Base-by-base conservation (phyloP, 2,113 vertebrate genomes). In the Chaenocephalus aceratus region DNA sequence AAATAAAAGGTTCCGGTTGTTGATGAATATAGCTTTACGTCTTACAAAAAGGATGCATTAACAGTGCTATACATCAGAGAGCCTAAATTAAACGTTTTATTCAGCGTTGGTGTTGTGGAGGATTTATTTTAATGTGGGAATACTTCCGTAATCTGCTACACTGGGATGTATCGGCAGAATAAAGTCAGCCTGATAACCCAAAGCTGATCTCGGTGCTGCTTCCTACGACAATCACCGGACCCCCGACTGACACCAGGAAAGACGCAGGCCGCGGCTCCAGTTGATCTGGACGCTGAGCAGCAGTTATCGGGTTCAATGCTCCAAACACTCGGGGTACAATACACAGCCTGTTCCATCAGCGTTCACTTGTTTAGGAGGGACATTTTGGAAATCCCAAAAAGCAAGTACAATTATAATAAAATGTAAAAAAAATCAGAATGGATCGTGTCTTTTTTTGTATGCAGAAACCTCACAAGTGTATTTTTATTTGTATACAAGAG, bases 331-430 rank as follows among this genome's bases (percentile, higher is more conserved):
- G 36, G 54, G 72, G 64, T 67, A 84, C 46, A 77, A 68, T 72
- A 80, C 63, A 16, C 56, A 64, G 70, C 83, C 65, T 80, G 57
- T 61, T 86, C 63, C 75, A 81, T 88, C 79, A 73, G 75, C 69
- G 30, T 84, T 76, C 72, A 74, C 82, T 85, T 89, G 80, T 90
- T 84, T 68, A 88, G 73, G 61, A 82, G 63, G 64, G 75, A 80
- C 6, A 21, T 84, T 89, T 91, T 77, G 85, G 46, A 82, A 79
- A 67, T 87, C 75, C 80, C 26, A 69, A 75, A 62, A 86, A 75
- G 57, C 85, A 88, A 88, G 77, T 52, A 77, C 72, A 84, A 83
- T 90, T 85, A 76, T 80, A 88, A 92, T 91, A 91, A 91, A 91
- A 89, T 30, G 34, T 18, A 60, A 77, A 84, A 83, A n/a, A 23